Conservation (phyloP, 2,113 vertebrate species). For the Hemiprocne comata region DNA sequence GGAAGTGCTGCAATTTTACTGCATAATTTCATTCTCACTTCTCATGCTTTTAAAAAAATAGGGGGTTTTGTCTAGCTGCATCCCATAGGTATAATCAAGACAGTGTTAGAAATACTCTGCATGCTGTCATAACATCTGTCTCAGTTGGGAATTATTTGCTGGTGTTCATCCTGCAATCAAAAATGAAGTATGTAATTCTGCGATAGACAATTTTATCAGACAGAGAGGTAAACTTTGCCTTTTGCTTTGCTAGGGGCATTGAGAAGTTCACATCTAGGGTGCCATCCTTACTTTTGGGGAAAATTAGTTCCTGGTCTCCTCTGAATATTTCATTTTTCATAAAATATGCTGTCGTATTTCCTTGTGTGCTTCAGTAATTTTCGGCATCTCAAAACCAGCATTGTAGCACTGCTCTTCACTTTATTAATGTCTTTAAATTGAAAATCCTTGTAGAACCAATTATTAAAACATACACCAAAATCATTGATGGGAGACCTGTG, state of each 20-base stretch:
- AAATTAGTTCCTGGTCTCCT: neutral
- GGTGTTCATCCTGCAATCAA: neutral
- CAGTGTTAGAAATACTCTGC: neutral
- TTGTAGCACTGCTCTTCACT: neutral
- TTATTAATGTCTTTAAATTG: slow-evolving; percentile 49
- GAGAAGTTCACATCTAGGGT: neutral
- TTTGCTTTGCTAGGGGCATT: neutral
- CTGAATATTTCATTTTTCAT: neutral
- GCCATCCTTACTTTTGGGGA: neutral
- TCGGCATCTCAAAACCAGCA: neutral
- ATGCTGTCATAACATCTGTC: neutral
- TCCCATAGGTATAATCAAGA: neutral
- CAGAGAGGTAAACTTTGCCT: neutral
- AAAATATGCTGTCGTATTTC: neutral
- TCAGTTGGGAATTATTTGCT: neutral
- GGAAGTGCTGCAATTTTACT: neutral
- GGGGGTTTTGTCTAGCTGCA: rapidly evolving
- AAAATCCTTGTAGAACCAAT: slow-evolving; percentile 75
- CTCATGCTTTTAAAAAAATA: neutral
- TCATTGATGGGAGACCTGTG: slow-evolving; percentile 78
- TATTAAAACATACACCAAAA: slow-evolving; percentile 81
- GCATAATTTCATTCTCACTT: neutral
- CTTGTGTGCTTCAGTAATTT: neutral
- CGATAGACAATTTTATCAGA: neutral
- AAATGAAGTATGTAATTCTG: neutral